These are phyloP conservation scores for Temnothorax longispinosus DNA, from an alignment of 1,140 invertebrate species.

Conservation along the genomic window DNA sequence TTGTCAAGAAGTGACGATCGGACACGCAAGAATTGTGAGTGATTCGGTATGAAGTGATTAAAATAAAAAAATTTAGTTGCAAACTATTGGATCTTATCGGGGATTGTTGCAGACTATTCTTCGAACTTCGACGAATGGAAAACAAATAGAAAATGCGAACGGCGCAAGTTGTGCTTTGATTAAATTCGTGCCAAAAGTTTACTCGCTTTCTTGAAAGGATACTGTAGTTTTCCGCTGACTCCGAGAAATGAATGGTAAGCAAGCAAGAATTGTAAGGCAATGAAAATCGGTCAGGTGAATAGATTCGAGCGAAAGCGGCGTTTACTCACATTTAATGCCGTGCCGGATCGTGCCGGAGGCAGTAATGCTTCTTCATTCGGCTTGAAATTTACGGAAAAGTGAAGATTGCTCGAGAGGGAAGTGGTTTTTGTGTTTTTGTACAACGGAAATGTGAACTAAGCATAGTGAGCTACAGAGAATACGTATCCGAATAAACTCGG, in stretches of 20 bases:
- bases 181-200: neutral
- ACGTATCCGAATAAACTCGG: neutral
- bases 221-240: neutral
- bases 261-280: neutral
- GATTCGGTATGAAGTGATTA: neutral
- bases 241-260: neutral
- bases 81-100: neutral
- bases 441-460: neutral
- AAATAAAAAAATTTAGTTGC: neutral
- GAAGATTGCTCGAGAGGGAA: neutral
- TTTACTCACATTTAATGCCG: conserved; percentile 13
- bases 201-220: neutral
- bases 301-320: neutral
- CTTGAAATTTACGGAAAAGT: neutral
- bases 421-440: neutral
- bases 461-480: neutral
- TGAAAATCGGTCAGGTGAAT: conserved; percentile 14
- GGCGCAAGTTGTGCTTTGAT: neutral
- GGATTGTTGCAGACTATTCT: neutral
- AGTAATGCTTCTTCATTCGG: neutral
- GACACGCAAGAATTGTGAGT: neutral
- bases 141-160: neutral
- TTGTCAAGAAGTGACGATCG: neutral
- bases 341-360: neutral
- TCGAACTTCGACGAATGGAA: neutral